Base-by-base conservation (phyloP, 2,113 vertebrate genomes). In the Gopherus evgoodei region DNA sequence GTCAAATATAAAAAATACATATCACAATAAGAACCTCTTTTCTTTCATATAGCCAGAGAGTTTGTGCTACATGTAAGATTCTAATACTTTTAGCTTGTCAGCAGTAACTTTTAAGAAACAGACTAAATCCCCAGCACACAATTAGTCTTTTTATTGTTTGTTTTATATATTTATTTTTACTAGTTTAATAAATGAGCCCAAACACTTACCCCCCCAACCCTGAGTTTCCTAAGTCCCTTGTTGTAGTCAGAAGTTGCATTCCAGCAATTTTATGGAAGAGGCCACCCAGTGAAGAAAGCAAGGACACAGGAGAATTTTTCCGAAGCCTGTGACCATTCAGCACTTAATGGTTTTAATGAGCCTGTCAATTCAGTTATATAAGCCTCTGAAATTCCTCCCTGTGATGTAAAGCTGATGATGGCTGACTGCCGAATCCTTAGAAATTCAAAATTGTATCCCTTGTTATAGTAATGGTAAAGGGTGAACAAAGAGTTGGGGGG, bases 1-100 rank as follows among this genome's bases (percentile, higher is more conserved):
- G 2, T 50, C 22, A 86, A 27, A 80, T 25, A n/a, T 1, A 10
- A 81, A 29, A 44, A 69, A n/a, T 42, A 25, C 4, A 0, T 0
- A 0, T 21, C 29, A 49, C 4, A 22, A 44, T 19, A 24, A 49
- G 35, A 62, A 5, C 21, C 76, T 82, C 16, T 25, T 1, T 62
- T 56, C 87, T 86, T 38, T 38, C n/a, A 38, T 72, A 72, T 19
- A 72, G n/a, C 19, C 65, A 35, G 29, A 69, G 16, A 69, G 35
- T 69, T 38, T 38, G 53, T 93, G 91, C 69, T 57, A 44, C 83
- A 81, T 81, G 44, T 25, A 83, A 38, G 44, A 88, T 35, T 88
- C 44, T 90, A 50, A 44, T 31, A 88, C 62, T 84, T 91, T 53
- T 88, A 38, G 21, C 89, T 88, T 80, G 21, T 72, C 75, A 91